Percentiles rank a stretch among this genome's conserved stretches.
phyloP scores from a whole-genome alignment of 2,888 invertebrate species.

The Cepaea hortensis region DNA sequence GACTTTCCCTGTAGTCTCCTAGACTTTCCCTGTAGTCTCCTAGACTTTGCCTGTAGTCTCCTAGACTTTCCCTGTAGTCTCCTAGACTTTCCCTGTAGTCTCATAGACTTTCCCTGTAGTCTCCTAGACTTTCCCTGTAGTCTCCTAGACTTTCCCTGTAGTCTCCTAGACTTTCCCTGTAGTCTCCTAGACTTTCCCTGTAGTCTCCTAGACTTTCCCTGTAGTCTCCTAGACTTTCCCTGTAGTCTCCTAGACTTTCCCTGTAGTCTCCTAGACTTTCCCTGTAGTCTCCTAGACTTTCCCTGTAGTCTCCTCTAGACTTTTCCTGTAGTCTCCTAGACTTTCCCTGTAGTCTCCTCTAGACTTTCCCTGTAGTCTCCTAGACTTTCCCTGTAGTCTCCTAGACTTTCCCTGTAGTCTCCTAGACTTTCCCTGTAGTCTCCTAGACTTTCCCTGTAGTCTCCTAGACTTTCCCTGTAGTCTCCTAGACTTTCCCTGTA shows the following conservation, averaged over 20 bases:
- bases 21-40: not conserved
- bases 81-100: too few species aligned
- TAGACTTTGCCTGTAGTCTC: too few species aligned
- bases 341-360: not conserved
- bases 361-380: not conserved
- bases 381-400: not conserved
- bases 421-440: not conserved
- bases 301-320: not conserved
- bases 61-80: not conserved
- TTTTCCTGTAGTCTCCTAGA: not conserved
- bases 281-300: not conserved
- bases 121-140: not conserved
- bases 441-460: not conserved
- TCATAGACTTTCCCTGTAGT: slow-evolving; percentile 1
- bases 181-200: not conserved
- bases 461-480: not conserved
- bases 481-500: not conserved
- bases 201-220: not conserved
- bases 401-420: not conserved
- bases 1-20: not conserved
- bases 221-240: not conserved
- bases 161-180: not conserved
- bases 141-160: not conserved
- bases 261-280: not conserved
- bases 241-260: not conserved